A percentile compares a stretch with the other conserved stretches of the same genome.
Conservation (phyloP, 1,140 invertebrate genomes). For the Drosophila orena region DNA sequence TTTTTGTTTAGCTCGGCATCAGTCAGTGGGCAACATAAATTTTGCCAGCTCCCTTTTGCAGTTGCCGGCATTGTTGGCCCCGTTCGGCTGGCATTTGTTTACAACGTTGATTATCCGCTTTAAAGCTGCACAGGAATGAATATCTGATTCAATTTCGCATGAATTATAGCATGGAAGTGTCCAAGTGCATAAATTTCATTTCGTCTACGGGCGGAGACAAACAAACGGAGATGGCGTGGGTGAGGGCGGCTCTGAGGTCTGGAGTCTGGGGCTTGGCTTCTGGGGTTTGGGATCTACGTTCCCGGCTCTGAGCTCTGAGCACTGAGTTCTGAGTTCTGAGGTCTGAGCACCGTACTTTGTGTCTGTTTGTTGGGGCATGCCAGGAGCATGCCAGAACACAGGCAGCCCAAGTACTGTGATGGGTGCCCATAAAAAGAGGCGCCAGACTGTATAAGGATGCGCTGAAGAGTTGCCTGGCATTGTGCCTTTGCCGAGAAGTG, state of each 20-base stretch:
- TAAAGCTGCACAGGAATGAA: constrained; percentile 79
- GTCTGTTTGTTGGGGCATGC: constrained; percentile 69
- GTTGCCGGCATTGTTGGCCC: constrained; percentile 18
- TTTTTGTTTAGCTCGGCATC: constrained; percentile 54
- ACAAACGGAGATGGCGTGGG: constrained; percentile 25
- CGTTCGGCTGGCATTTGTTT: constrained; percentile 56
- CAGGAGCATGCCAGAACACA: constrained; percentile 42
- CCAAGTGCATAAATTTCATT: constrained; percentile 84
- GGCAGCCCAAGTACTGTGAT: constrained; percentile 65
- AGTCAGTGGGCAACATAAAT: constrained; percentile 62
- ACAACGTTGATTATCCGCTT: constrained; percentile 79
- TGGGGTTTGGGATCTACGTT: constrained; percentile 34
- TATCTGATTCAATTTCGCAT: constrained; percentile 84
- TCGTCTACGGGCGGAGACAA: constrained; percentile 51
- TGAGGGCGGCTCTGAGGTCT: constrained; percentile 32
- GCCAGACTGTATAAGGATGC: constrained; percentile 75
- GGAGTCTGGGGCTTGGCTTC: neutral
- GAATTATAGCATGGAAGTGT: constrained; percentile 81
- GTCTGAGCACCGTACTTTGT: constrained; percentile 45
- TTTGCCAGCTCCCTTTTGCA: constrained; percentile 29
- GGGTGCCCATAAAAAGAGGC: constrained; percentile 74
- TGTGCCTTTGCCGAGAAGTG: constrained; percentile 73
- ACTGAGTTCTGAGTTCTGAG: constrained; percentile 24
- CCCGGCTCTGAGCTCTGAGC: constrained; percentile 37
- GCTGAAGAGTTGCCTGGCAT: constrained; percentile 60